These are phyloP conservation scores for Beaufortia kweichowensis DNA, from an alignment of 2,113 vertebrate genomes.

Conservation along the genomic window DNA sequence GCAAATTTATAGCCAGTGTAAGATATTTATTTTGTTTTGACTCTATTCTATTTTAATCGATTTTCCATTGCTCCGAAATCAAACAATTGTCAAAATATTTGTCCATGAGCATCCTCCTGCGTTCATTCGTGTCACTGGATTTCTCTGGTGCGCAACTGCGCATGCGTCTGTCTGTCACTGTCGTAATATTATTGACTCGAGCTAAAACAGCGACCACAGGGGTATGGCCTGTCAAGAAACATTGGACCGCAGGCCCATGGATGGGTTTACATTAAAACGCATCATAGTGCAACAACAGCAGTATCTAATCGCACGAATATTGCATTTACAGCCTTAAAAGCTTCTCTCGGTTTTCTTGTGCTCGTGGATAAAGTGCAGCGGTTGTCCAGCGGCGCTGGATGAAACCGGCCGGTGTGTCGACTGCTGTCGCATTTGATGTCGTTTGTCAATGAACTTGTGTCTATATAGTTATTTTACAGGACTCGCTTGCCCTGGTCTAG, in stretches of 20 bases:
- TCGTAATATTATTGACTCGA: background rate
- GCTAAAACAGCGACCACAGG: background rate
- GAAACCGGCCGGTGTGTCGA: constrained; percentile 6
- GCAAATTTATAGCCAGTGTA: too few relatives aligned
- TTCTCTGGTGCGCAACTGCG: background rate
- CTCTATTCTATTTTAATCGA: too few relatives aligned
- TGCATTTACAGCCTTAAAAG: background rate
- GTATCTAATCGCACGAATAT: background rate
- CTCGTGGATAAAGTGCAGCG: background rate
- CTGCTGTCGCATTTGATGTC: background rate
- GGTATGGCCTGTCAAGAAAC: constrained; percentile 20
- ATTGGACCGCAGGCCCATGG: background rate
- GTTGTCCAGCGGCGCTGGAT: constrained; percentile 4
- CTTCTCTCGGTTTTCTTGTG: background rate
- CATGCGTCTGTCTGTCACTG: background rate
- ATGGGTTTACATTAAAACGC: constrained; percentile 1
- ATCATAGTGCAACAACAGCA: background rate
- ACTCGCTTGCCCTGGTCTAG: background rate
- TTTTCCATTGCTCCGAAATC: too few relatives aligned
- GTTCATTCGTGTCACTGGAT: background rate
- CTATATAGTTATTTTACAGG: background rate
- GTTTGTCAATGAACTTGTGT: background rate
- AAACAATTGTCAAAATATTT: background rate
- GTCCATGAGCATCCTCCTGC: constrained; percentile 6
- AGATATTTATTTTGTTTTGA: too few relatives aligned